Evolutionary conservation across 2,113 vertebrate genomes (phyloP), one percentile per base, ranked within the genome.

Genomic region (Protobothrops mucrosquamatus): DNA sequence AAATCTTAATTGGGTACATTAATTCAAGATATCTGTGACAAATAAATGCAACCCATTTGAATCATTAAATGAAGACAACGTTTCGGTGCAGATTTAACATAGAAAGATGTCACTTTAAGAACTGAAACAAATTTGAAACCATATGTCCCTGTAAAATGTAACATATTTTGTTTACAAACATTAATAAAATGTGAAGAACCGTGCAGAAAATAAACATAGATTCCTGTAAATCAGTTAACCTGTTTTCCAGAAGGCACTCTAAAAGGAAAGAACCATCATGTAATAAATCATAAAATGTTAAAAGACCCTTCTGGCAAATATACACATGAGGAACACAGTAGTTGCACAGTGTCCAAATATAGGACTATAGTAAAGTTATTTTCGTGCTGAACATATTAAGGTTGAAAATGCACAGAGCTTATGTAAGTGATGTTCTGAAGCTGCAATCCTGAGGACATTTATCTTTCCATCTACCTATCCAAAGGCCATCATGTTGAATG

Each of bases 161-260:
- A 86, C 94, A 97, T 94, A 96, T 94, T 97, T 97, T 97, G 93
- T 97, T 97, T 96, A 95, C 93, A 97, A 97, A 97, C 93, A 93
- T 85, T 89, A n/a, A 59, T 34, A 88, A 94, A 90, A 96, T 96
- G 87, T 95, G 94, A 95, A 94, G 39, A 97, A 96, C 93, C 91
- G 61, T 22, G 23, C 23, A 94, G 94, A 96, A 97, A 96, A 95
- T 89, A 97, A 97, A 93, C 90, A 95, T 69, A 87, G 96, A 91
- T 95, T 91, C 93, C 92, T 96, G 88, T 81, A 89, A 95, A 94
- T 94, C 93, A 94, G 90, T 96, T 95, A 95, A 92, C 3, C 0
- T 87, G 39, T 94, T 86, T 55, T 93, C 87, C 88, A 88, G 93
- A 95, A 94, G 7, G 20, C 90, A 23, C 87, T 94, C 39, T 94